Conservation (phyloP, 2,113 vertebrate genomes). For the Nothobranchius kuhntae region DNA sequence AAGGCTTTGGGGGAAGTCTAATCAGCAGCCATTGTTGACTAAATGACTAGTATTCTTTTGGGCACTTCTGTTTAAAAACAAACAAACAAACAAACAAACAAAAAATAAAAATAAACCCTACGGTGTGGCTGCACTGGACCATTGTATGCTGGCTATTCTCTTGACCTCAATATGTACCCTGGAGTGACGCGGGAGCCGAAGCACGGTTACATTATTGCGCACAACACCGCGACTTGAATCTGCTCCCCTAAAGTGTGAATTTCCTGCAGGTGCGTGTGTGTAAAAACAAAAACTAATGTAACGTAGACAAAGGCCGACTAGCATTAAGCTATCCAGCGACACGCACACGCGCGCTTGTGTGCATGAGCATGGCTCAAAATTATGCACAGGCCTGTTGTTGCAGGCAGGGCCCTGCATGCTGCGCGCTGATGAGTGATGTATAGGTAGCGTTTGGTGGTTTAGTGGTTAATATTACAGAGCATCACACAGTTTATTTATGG, state of each 20-base stretch:
- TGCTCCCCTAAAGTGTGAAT: conserved; percentile 2
- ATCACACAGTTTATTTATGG: conserved; percentile 41
- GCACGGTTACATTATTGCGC: conserved; percentile 45
- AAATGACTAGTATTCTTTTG: conserved; percentile 54
- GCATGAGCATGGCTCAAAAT: conserved; percentile 46
- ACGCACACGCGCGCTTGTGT: conserved; percentile 32
- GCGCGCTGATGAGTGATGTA: conserved; percentile 56
- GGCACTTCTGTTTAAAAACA: conserved; percentile 3
- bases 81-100: not conserved
- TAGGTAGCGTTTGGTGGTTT: conserved; percentile 26
- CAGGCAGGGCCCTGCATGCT: conserved; percentile 62
- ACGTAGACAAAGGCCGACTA: conserved; percentile 71
- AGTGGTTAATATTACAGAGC: conserved; percentile 19
- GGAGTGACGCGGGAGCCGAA: conserved; percentile 40
- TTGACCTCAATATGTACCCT: conserved; percentile 52
- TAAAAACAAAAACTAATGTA: conserved; percentile 17
- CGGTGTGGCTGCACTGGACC: conserved; percentile 13
- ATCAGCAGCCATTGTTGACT: conserved; percentile 72
- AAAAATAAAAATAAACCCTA: not conserved
- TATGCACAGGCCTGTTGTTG: conserved; percentile 66
- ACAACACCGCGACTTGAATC: conserved; percentile 33
- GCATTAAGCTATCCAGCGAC: conserved; percentile 61
- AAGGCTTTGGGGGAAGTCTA: conserved; percentile 34
- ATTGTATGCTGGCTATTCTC: conserved; percentile 33
- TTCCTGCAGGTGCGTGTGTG: conserved; percentile 7